Evolutionary conservation across 1,140 invertebrate genomes (phyloP).

Genomic region (Halyomorpha halys): DNA sequence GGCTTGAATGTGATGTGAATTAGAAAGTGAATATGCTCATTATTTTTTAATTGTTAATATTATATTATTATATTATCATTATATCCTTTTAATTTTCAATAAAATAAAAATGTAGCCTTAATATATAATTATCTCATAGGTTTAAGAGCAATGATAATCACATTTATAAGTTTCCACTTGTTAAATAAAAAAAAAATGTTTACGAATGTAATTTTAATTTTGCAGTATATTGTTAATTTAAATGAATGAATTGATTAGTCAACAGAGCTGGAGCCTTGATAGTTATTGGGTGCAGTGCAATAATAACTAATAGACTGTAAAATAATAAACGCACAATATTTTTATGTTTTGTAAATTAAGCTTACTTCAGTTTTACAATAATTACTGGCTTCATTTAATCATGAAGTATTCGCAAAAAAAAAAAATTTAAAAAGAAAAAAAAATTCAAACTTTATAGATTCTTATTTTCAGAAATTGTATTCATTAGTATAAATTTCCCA

Average conservation of each 20-base stretch:
- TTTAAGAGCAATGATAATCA: constrained; percentile 14
- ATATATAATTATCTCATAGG: constrained; percentile 15
- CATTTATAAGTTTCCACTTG: neutral
- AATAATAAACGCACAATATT: constrained; percentile 14
- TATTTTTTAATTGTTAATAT: constrained; percentile 11
- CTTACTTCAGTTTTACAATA: neutral
- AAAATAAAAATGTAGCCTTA: constrained; percentile 1
- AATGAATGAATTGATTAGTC: neutral
- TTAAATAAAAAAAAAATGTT: neutral
- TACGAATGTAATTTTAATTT: neutral
- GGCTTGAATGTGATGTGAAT: constrained; percentile 10
- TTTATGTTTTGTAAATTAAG: neutral
- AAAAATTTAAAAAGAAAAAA: too few relatives aligned
- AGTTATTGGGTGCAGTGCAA: constrained; percentile 18
- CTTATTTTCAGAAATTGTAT: too few relatives aligned
- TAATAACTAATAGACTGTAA: constrained; percentile 16
- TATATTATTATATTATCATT: neutral
- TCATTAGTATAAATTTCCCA: neutral
- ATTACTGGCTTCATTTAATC: neutral
- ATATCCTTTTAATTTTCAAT: constrained; percentile 11
- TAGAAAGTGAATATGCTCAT: constrained; percentile 8
- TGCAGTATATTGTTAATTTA: neutral
- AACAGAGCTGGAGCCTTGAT: constrained; percentile 12
- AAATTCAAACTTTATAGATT: too few relatives aligned
- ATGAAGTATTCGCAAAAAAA: too few relatives aligned